These are phyloP conservation scores for Eurypyga helias DNA, from an alignment of 2,113 vertebrate species.

Conservation along the genomic window DNA sequence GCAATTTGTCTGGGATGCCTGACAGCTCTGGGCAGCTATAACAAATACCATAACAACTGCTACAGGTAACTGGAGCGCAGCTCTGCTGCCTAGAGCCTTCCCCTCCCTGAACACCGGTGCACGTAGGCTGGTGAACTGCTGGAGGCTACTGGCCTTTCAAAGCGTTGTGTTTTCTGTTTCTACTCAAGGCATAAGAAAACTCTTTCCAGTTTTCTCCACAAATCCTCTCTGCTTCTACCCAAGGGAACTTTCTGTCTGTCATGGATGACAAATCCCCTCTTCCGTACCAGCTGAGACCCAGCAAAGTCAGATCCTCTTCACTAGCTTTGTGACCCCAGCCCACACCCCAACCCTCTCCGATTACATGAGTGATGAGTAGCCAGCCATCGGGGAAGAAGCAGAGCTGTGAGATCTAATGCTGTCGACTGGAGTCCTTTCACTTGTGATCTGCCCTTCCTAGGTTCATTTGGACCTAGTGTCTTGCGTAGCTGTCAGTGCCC, in stretches of 20 bases:
- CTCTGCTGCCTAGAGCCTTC: constrained; percentile 4
- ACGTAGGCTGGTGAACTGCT: background rate
- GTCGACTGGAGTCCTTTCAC: background rate
- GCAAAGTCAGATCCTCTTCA: background rate
- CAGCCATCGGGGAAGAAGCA: background rate
- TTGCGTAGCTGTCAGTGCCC: background rate
- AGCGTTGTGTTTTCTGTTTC: background rate
- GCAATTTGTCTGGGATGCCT: constrained; percentile 93
- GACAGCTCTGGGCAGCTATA: constrained; percentile 94
- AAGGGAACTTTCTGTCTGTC: background rate
- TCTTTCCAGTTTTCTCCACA: background rate
- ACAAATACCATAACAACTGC: constrained; percentile 95
- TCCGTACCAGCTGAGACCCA: background rate
- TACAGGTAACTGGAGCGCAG: constrained; percentile 81
- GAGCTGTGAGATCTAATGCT: background rate
- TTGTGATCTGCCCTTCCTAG: background rate
- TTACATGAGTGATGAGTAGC: background rate
- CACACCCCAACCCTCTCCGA: background rate
- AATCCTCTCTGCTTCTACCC: background rate
- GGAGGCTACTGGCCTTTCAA: background rate
- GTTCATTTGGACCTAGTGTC: background rate
- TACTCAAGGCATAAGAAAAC: background rate
- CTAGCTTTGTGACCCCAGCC: background rate
- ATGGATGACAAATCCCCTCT: background rate
- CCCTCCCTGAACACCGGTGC: background rate